Percentiles rank a stretch among this genome's conserved stretches.
These are phyloP conservation scores for Chelidonichthys spinosus DNA, from an alignment of 2,797 vertebrate genomes.

Conservation along the genomic window DNA sequence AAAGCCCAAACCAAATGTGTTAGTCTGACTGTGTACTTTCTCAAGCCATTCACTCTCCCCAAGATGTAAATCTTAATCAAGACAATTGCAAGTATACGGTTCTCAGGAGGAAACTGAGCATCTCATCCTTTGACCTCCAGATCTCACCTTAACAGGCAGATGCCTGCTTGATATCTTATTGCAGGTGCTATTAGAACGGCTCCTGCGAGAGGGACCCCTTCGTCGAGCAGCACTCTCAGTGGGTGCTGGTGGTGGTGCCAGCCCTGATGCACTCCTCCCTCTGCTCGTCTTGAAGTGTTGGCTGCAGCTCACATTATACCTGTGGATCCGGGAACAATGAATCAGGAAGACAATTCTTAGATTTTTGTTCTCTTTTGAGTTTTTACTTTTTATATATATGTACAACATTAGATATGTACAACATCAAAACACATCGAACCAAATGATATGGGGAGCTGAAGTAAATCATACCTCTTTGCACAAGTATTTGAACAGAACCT, in stretches of 20 bases:
- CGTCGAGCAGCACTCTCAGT: constrained; percentile 82
- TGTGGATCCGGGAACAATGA: constrained; percentile 58
- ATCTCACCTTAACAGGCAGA: constrained; percentile 83
- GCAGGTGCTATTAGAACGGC: constrained; percentile 88
- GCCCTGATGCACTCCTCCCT: constrained; percentile 81
- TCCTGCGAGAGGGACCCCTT: constrained; percentile 89
- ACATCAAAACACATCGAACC: not conserved
- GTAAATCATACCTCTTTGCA: constrained; percentile 90
- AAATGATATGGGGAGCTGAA: not conserved
- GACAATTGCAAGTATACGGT: not conserved
- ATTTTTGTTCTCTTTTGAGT: not conserved
- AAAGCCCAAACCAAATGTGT: not conserved
- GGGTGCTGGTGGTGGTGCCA: constrained; percentile 79
- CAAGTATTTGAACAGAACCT: constrained; percentile 98
- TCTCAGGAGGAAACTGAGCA: not conserved
- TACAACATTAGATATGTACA: not conserved
- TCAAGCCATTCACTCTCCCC: too few relatives aligned
- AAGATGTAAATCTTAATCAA: not conserved
- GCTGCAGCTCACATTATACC: constrained; percentile 98
- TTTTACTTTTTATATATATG: not conserved
- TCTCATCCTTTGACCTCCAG: constrained; percentile 2
- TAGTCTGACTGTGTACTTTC: not conserved
- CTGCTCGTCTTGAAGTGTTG: constrained; percentile 93
- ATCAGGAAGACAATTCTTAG: not conserved
- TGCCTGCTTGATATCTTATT: constrained; percentile 91